Evolutionary conservation across 2,113 vertebrate species (phyloP).

Genomic region (Acrocephalus kingi): DNA sequence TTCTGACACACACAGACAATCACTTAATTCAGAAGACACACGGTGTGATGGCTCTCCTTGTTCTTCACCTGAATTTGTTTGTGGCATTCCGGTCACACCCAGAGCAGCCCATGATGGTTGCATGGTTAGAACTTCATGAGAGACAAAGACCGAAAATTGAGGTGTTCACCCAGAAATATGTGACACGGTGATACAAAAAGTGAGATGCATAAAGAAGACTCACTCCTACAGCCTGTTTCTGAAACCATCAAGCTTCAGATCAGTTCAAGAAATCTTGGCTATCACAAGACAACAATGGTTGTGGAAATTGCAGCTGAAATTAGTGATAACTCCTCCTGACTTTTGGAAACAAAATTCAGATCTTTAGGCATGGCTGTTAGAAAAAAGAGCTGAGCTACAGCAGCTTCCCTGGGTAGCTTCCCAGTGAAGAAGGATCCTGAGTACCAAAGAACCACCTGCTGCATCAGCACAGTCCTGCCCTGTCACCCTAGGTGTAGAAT

Average conservation of each 20-base stretch:
- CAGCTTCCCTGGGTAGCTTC: neutral
- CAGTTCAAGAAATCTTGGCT: neutral
- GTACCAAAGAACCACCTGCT: neutral
- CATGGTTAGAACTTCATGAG: neutral
- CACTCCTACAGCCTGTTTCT: neutral
- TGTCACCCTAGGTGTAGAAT: rapidly evolving
- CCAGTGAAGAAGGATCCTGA: neutral
- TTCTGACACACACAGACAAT: neutral
- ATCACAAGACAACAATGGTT: neutral
- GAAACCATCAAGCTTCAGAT: neutral
- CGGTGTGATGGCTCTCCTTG: neutral
- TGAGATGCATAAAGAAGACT: neutral
- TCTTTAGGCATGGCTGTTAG: neutral
- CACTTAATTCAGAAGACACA: neutral
- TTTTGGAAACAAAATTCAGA: neutral
- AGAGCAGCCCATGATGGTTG: neutral
- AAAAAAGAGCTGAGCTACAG: neutral
- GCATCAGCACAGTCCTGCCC: neutral
- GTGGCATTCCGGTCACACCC: rapidly evolving
- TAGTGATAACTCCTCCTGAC: neutral
- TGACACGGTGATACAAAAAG: neutral
- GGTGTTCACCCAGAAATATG: neutral
- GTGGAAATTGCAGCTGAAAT: neutral
- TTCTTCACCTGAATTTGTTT: neutral
- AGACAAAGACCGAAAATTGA: neutral